Evolutionary conservation across 1,140 invertebrate species (phyloP), one percentile per base, ranked within the genome.

Genomic region (Apis cerana): DNA sequence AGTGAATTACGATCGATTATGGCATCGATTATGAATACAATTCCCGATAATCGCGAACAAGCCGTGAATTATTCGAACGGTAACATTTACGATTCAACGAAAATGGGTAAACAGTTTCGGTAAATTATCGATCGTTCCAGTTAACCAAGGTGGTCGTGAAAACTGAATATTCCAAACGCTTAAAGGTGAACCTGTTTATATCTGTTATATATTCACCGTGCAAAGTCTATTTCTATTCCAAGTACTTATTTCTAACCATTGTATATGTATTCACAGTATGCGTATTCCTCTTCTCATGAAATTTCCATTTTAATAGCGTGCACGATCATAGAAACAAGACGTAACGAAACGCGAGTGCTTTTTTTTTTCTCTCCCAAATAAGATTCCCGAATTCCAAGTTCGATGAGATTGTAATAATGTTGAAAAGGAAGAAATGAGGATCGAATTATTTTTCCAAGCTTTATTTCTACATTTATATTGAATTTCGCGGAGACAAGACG

Each of bases 111-210:
- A 58, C 21, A 19, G 15, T 15, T 3, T 19, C 33, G 19, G 11
- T 27, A 23, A 61, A 72, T 80, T 72, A 80, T 80, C 68, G 58
- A 80, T 43, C 19, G 0, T 9, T 43, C 69, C 17, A 2, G 69
- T 54, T 48, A 33, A 19, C 10, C 48, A 7, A 21, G 13, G 17
- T 19, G 65, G 7, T 27, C 54, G 13, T 33, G 59, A 71, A 79
- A 79, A 80, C 72, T 62, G 21, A 72, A 80, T 48, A 58, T 43
- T 27, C 1, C 50, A 56, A 59, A 80, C 78, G 23, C n/a, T 33
- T 50, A 64, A 65, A 80, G 59, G 27, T 43, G 52, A 74, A 50
- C 50, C 50, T 50, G 50, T 58, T 65, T 74, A 17, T 0, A 23
- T 21, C 10, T 10, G 8, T 23, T n/a, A 19, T 5, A 21, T 2